Percentiles rank a stretch among this genome's conserved stretches.
phyloP scores from a whole-genome alignment of 2,888 invertebrate species.

The Andrena camellia region DNA sequence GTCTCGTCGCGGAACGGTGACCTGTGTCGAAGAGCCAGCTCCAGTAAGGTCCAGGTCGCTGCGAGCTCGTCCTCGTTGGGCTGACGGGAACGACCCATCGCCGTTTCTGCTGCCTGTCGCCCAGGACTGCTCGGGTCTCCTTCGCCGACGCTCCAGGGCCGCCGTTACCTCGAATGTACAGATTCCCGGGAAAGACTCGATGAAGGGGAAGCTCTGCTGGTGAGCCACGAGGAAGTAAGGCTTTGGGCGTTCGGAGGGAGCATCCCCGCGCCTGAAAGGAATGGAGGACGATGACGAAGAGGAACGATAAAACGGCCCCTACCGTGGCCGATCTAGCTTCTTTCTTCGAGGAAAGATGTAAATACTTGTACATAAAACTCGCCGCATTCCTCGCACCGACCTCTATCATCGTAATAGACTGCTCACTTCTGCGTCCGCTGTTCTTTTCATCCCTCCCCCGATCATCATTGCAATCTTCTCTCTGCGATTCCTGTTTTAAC shows the following conservation, averaged over 20 bases:
- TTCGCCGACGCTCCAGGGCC: constrained; percentile 12
- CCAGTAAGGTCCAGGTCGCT: constrained; percentile 65
- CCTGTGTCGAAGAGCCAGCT: constrained; percentile 64
- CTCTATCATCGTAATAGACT: constrained; percentile 72
- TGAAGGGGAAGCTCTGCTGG: background rate
- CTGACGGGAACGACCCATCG: constrained; percentile 39
- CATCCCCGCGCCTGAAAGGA: background rate
- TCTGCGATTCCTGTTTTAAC: constrained; percentile 27
- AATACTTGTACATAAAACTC: constrained; percentile 81
- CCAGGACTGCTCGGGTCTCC: constrained; percentile 26
- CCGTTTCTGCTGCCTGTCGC: constrained; percentile 23
- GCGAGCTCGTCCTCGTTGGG: constrained; percentile 50
- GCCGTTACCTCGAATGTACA: constrained; percentile 24
- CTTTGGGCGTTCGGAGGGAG: background rate
- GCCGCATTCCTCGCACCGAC: constrained; percentile 79
- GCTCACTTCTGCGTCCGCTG: constrained; percentile 39
- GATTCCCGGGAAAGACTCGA: constrained; percentile 15
- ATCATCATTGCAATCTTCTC: constrained; percentile 26
- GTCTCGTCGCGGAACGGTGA: constrained; percentile 80
- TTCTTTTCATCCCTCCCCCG: constrained; percentile 30
- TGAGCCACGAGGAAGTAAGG: background rate
- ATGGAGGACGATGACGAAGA: constrained; percentile 23
- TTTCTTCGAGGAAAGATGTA: constrained; percentile 73
- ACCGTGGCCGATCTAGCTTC: constrained; percentile 53
- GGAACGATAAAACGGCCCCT: constrained; percentile 41